Conservation (phyloP, 1,140 invertebrate genomes). For the Panagrolaimus sp. region DNA sequence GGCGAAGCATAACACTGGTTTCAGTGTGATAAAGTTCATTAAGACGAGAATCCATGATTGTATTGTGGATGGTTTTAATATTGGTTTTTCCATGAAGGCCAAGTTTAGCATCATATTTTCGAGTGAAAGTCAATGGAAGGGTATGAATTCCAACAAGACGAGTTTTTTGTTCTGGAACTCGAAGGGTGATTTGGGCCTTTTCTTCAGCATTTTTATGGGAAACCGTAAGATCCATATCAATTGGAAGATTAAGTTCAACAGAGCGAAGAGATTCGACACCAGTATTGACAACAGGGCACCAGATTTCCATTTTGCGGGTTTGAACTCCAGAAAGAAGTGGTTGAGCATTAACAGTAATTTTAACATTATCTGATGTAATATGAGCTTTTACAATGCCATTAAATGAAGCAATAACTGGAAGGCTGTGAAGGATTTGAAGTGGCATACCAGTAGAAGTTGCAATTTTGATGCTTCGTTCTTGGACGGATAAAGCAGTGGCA, state of each 20-base stretch:
- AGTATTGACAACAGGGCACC: constrained; percentile 29
- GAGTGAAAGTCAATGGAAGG: constrained; percentile 37
- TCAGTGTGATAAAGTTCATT: background rate
- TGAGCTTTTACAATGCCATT: constrained; percentile 35
- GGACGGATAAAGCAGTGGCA: constrained; percentile 28
- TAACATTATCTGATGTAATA: constrained; percentile 23
- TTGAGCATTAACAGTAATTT: constrained; percentile 19
- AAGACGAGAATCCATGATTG: background rate
- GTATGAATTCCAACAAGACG: constrained; percentile 30
- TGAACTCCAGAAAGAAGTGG: constrained; percentile 25
- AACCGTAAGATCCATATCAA: constrained; percentile 32
- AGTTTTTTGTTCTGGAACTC: constrained; percentile 31
- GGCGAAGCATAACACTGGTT: too few relatives aligned
- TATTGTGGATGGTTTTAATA: constrained; percentile 3
- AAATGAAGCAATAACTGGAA: constrained; percentile 36
- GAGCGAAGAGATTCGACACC: constrained; percentile 40
- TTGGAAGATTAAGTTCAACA: constrained; percentile 36
- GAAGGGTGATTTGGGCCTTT: constrained; percentile 34
- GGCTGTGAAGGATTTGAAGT: constrained; percentile 29
- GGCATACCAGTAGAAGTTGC: constrained; percentile 50
- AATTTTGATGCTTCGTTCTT: constrained; percentile 41
- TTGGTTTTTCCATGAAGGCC: background rate
- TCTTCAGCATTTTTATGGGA: constrained; percentile 33
- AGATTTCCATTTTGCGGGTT: constrained; percentile 30
- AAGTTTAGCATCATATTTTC: constrained; percentile 21